Base-by-base conservation (phyloP, 2,888 invertebrate genomes). In the Nycteola revayana region DNA sequence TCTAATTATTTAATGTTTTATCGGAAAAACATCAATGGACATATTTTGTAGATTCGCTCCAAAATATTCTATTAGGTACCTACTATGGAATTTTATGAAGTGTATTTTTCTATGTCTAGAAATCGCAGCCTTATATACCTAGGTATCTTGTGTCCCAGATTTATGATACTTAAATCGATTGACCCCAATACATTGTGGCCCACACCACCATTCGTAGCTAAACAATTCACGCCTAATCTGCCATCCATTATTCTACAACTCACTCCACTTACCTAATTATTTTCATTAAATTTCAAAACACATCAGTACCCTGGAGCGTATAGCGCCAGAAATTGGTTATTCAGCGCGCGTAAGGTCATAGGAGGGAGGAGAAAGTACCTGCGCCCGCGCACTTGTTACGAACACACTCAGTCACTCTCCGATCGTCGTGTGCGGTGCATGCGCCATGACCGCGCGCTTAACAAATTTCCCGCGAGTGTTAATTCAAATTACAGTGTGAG, bases 281-380 rank as follows among this genome's bases (percentile, higher is more conserved):
- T 52, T 50, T 49, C 42, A 21, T 21, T 21, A 21, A 21, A 18
- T 42, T 55, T 56, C 50, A 60, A 45, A 47, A 42, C 62, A 61
- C 66, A 65, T 58, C 53, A 53, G 42, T 42, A 60, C 61, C 64
- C 68, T 59, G 70, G 67, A 65, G 65, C 49, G 49, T 49, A 62
- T 59, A 57, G 57, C 47, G 51, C 59, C 65, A 66, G 68, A 71
- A 71, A 76, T 78, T 71, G 49, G 57, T 71, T 75, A 80, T 77
- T 81, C 75, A 66, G 75, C 68, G 53, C 78, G 79, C 76, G 77
- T 77, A 78, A 76, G 73, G 76, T 72, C 60, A 34, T 14, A 9
- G 24, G 32, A 36, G 50, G 43, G 42, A 49, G 48, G 51, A 41
- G 42, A 36, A 46, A 46, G 49, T 60, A 60, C 60, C 55, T 60